Conservation (phyloP, 2,797 vertebrate species). For the Xerus rutilus region DNA sequence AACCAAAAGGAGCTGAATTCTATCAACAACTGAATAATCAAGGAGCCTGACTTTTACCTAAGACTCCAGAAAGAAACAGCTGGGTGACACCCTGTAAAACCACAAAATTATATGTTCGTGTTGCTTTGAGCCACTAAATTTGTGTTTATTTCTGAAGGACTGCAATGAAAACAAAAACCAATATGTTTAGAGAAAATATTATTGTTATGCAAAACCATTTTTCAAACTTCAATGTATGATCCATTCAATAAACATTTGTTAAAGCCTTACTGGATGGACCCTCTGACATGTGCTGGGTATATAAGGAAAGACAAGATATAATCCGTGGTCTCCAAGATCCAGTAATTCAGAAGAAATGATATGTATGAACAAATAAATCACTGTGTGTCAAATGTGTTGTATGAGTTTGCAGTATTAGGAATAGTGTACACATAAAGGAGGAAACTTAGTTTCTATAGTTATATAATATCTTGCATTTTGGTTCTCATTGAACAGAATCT, state of each 20-base stretch:
- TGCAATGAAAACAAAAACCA: background rate
- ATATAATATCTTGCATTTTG: background rate
- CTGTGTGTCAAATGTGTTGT: background rate
- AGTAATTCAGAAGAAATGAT: conserved; percentile 9
- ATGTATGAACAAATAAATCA: background rate
- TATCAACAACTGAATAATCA: background rate
- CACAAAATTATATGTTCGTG: background rate
- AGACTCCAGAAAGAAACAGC: background rate
- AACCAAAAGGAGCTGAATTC: background rate
- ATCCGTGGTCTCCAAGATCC: background rate
- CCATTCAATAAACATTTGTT: conserved; percentile 8
- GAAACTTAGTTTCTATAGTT: background rate
- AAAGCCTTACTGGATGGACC: background rate
- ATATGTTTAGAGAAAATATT: background rate
- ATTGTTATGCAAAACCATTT: background rate
- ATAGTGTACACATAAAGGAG: background rate
- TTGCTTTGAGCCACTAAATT: background rate
- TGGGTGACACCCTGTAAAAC: background rate
- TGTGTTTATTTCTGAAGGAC: background rate
- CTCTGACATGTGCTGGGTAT: background rate
- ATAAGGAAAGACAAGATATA: background rate
- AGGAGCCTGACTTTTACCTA: background rate
- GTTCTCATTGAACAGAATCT: background rate
- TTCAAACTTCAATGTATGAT: background rate
- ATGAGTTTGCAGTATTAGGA: background rate